Base-by-base conservation (phyloP, 2,888 invertebrate genomes). In the Latrodectus hesperus region DNA sequence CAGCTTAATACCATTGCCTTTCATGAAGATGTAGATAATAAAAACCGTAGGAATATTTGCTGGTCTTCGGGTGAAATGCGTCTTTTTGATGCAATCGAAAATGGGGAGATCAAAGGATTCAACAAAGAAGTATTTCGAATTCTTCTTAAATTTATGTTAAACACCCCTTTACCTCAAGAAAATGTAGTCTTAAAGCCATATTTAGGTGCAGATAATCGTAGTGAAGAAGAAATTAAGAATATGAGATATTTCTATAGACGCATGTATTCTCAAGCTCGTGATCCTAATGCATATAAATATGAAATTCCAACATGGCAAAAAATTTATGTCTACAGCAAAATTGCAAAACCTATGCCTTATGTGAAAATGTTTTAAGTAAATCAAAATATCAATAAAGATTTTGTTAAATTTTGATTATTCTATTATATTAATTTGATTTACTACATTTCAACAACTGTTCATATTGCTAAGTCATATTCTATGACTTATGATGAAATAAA, bases 1-100 rank as follows among this genome's bases (percentile, higher is more conserved):
- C 99, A 99, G 92, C 92, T 99, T 84, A 99, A 99, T 92, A 98
- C 98, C 0, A 94, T 95, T 60, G 91, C 94, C 16, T 92, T 96
- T 90, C 94, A 96, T 91, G 93, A 94, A 53, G 94, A 95, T 90
- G 90, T 91, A 55, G 89, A 90, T 6, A 93, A 93, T 14, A 96
- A 96, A 92, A 94, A 94, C 0, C 94, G 94, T 90, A 93, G 94
- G 75, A 98, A 98, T 92, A 91, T 97, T 65, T 96, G 97, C 91
- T 97, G 96, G 94, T 94, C 95, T 12, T 95, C 95, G 1, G 93
- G 94, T 75, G 94, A 95, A 64, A 91, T 95, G 91, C 94, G 95
- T 90, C 93, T 98, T 1, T 98, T 95, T 92, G 96, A 96, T 16
- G 93, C 93, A 70, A 93, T 97, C 71, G 95, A 95, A 91, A 91